phyloP scores from a whole-genome alignment of 2,113 vertebrate species.

The Solea solea region DNA sequence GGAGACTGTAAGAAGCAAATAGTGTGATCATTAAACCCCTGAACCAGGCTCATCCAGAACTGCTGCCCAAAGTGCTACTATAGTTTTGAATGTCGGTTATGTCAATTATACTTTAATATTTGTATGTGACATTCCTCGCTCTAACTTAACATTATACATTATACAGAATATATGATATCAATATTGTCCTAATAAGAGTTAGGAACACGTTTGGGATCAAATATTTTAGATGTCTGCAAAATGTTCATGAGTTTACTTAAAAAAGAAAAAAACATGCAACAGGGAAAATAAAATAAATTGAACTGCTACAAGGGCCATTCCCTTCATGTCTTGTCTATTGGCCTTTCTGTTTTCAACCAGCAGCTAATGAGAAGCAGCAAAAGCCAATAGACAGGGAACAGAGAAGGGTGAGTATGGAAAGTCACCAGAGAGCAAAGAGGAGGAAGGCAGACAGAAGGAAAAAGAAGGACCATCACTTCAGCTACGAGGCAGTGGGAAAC shows the following conservation, averaged over 20 bases:
- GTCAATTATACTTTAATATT: no score
- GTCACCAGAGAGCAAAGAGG: constrained; percentile 82
- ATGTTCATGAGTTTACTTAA: constrained; percentile 88
- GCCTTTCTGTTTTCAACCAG: constrained; percentile 83
- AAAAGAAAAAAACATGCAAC: constrained; percentile 87
- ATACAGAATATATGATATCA: no score
- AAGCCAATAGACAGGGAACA: constrained; percentile 87
- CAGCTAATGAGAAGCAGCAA: constrained; percentile 81
- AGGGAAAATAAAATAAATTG: constrained; percentile 64
- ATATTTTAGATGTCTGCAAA: background rate
- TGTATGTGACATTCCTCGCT: no score
- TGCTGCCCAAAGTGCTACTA: no score
- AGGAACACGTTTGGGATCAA: background rate
- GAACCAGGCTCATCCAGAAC: no score
- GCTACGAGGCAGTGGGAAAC: constrained; percentile 84
- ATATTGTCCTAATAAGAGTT: background rate
- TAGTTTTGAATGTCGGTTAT: no score
- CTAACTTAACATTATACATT: no score
- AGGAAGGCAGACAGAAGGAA: constrained; percentile 59
- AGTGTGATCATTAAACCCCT: no score
- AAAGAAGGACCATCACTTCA: constrained; percentile 85
- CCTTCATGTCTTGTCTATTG: constrained; percentile 88
- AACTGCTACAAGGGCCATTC: constrained; percentile 86
- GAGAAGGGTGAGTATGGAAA: constrained; percentile 86
- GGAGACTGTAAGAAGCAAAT: no score